phyloP scores from a whole-genome alignment of 2,113 vertebrate genomes.

The Pristiophorus japonicus region DNA sequence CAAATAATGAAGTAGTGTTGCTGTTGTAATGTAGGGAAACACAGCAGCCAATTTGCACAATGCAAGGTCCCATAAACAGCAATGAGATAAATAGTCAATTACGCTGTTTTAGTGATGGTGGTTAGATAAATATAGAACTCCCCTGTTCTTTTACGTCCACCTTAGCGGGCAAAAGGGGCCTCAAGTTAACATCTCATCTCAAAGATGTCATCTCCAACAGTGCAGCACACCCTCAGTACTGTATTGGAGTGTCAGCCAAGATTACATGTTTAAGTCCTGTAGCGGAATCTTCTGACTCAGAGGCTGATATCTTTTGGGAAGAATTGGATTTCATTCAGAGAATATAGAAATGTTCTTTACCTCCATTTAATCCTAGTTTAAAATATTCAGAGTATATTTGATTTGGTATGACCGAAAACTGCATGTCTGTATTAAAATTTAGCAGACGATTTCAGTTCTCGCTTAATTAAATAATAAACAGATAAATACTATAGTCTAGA shows the following conservation, averaged over 20 bases:
- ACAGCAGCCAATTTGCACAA: no score
- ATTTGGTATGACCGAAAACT: neutral
- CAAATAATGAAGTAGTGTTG: neutral
- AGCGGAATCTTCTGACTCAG: no score
- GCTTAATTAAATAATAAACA: neutral
- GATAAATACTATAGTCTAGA: neutral
- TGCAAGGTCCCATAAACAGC: neutral
- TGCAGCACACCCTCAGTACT: no score
- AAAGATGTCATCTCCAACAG: no score
- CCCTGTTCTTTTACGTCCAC: no score
- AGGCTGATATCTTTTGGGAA: neutral
- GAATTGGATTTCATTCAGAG: neutral
- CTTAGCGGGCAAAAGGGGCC: neutral
- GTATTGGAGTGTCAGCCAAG: no score
- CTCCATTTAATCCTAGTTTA: neutral
- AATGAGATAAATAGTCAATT: neutral
- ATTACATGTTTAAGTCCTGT: no score
- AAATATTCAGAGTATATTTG: neutral
- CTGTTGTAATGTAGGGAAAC: neutral
- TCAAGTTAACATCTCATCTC: neutral
- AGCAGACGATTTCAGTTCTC: no score
- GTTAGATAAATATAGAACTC: neutral
- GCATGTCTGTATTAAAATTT: neutral
- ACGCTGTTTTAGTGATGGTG: neutral
- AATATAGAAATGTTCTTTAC: neutral